These are phyloP conservation scores for Chloroclysta siterata DNA, from an alignment of 2,888 invertebrate genomes.

Conservation along the genomic window DNA sequence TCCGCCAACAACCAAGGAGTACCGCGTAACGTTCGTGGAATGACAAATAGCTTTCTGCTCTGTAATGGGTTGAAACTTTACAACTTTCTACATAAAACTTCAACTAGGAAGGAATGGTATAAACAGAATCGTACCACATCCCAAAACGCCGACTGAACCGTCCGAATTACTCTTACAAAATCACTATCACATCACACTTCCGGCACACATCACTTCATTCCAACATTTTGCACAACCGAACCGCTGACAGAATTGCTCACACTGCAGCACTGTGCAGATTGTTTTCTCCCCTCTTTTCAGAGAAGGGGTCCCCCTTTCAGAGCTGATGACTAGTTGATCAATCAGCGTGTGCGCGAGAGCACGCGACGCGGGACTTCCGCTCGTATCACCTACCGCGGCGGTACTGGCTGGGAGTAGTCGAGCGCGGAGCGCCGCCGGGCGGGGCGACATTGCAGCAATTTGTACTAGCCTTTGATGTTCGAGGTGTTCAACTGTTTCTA, in stretches of 20 bases:
- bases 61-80: constrained; percentile 27
- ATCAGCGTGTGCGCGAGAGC: constrained; percentile 64
- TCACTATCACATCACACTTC: constrained; percentile 33
- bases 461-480: constrained; percentile 33
- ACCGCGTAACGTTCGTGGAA: constrained; percentile 32
- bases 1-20: constrained; percentile 27
- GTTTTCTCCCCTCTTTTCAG: constrained; percentile 1
- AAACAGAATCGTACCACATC: constrained; percentile 25
- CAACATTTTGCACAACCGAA: constrained; percentile 24
- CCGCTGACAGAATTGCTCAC: background rate
- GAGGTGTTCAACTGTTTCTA: constrained; percentile 19
- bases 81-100: constrained; percentile 21
- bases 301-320: constrained; percentile 5
- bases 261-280: background rate
- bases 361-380: constrained; percentile 66
- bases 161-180: constrained; percentile 17
- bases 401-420: constrained; percentile 45
- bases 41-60: constrained; percentile 40
- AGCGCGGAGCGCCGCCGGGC: constrained; percentile 44
- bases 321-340: constrained; percentile 23
- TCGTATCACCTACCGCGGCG: constrained; percentile 54
- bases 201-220: constrained; percentile 30
- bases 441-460: constrained; percentile 36
- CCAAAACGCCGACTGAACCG: constrained; percentile 5
- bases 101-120: constrained; percentile 9